Base-by-base conservation (phyloP, 2,888 invertebrate genomes). In the Thalpophila matura region DNA sequence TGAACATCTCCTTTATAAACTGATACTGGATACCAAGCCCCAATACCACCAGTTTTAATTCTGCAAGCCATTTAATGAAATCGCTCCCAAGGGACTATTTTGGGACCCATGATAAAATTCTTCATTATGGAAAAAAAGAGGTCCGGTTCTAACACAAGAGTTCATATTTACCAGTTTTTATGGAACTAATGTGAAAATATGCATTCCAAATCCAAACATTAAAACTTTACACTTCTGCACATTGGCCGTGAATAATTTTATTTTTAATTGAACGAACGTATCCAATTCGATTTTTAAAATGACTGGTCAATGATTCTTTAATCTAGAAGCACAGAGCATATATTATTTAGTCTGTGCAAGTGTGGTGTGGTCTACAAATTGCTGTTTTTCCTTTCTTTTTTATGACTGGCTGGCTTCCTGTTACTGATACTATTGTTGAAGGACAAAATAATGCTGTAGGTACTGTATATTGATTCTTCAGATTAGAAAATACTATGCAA, bases 121-220 rank as follows among this genome's bases (percentile, higher is more conserved):
- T 12, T 12, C 5, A 12, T n/a, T 1, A 40, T 16, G 10, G 12
- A 9, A 31, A 51, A 16, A 24, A 33, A 18, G 7, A 45, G 7
- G 3, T 38, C 27, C 37, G 29, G 31, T 38, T 40, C 22, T 6
- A 47, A 49, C 2, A 37, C 18, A 16, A 24, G 14, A 33, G 4
- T 58, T 65, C 22, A 20, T 43, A 46, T 26, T 43, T 33, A 38
- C 3, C 45, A 43, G 7, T 37, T 43, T 31, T 20, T 12, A 14
- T 14, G 47, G 37, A 71, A 73, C 46, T 49, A 53, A 72, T 66
- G 7, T 14, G 37, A 66, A 40, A 58, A 72, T 73, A 31, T 35
- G 38, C 43, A 40, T 69, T 33, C 4, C 59, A 26, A 69, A 73
- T 73, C 1, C 3, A 18, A 35, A 58, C 38, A 73, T 73, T 45